Base-by-base conservation (phyloP, 2,888 invertebrate genomes). In the Ditylenchus weischeri region DNA sequence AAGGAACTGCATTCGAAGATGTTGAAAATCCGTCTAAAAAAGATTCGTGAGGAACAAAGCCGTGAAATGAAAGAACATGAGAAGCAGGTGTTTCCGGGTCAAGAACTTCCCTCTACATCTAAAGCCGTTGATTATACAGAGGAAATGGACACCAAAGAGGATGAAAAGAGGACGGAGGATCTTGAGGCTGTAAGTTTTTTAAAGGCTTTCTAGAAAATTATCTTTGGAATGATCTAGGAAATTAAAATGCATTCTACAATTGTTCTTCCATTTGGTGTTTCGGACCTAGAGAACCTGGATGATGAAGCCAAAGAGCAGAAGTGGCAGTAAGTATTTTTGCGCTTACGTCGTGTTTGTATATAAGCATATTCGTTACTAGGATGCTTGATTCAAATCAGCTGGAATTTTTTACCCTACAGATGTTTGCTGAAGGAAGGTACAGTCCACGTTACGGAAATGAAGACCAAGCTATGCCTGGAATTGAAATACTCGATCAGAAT, bases 1-100 rank as follows among this genome's bases (percentile, higher is more conserved):
- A 87, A 92, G 65, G 95, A 96, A 85, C 87, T 91, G 0, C 96
- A 98, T 86, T 91, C 93, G 85, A 89, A 89, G 74, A 91, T 91
- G 84, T 86, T 96, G 73, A 88, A 90, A 63, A 88, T 90, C 80
- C 95, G 95, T 86, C 87, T 96, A 78, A 89, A 90, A 83, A 88
- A 92, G 76, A 87, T 98, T 19, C 94, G 93, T 84, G 90, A 90
- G 66, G 91, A 92, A 64, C 80, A 78, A 64, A 59, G 47, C 19
- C 60, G 51, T 47, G 74, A 68, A 51, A 69, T 51, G 66, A 72
- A 69, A n/a, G 70, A 85, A 48, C 64, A 68, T 38, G 66, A 50
- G 62, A 67, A 51, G 57, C 51, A 43, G 43, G 43, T 6, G 8
- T 43, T 43, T 15, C 43, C 43, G 3, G 8, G 15, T 13, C 43